Base-by-base conservation (phyloP, 2,797 vertebrate genomes). In the Lacerta viridis region DNA sequence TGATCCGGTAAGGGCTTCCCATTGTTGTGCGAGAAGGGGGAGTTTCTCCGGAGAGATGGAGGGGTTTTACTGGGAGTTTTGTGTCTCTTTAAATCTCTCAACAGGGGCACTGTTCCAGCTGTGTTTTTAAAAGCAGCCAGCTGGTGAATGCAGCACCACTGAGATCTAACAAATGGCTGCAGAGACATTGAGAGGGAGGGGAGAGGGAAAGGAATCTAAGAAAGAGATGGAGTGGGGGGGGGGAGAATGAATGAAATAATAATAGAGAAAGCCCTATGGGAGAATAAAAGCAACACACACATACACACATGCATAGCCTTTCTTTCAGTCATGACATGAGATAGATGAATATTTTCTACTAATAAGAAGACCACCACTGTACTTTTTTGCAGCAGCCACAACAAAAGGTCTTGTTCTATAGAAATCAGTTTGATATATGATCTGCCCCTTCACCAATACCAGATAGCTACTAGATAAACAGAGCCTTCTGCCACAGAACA, bases 1-100 rank as follows among this genome's bases (percentile, higher is more conserved):
- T 98, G 83, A 96, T 97, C 94, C 97, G 97, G 97, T 97, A 80
- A 88, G 91, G 8, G 50, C 6, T 69, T 85, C 69, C 17, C 15
- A 29, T 39, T 0, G 0, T 18, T 23, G 4, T 2, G 20, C 33
- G 41, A 71, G 50, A 83, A 75, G 7, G 29, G 50, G 41, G 41
- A 90, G 41, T 79, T 88, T 69, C 64, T 1, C 23, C 29, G 69
- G 36, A 29, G 10, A 29, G 25, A 50, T 39, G 23, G 11, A 72
- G n/a, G 69, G 36, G 10, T 59, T 7, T 39, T 46, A 64, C 25
- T 23, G 88, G 43, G 25, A 72, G 88, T 64, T 72, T 91, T 85
- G 69, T 87, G 69, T 86, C 61, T 84, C 80, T 80, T 87, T 74
- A 2, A n/a, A 59, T 25, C 88, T 83, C 64, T 0, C 36, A 7